These are phyloP conservation scores for Orchesella cincta DNA, from an alignment of 1,140 invertebrate genomes.

Conservation along the genomic window DNA sequence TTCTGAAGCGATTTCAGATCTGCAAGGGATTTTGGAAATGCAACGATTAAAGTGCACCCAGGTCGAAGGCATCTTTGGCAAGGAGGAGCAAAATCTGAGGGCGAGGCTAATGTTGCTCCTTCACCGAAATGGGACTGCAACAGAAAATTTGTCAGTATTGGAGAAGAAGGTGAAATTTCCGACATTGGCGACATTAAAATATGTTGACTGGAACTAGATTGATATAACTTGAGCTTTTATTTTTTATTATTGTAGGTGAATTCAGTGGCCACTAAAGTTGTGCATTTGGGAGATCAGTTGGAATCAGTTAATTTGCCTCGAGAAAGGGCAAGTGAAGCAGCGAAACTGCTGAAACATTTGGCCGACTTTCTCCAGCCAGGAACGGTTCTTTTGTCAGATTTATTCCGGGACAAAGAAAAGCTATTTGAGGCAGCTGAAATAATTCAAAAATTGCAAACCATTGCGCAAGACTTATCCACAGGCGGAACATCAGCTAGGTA, in stretches of 20 bases:
- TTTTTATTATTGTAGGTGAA: slow-evolving; percentile 68
- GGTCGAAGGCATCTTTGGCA: slow-evolving; percentile 76
- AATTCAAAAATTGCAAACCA: slow-evolving; percentile 94
- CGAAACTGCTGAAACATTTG: slow-evolving; percentile 90
- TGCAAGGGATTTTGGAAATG: slow-evolving; percentile 44
- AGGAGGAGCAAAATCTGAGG: slow-evolving; percentile 65
- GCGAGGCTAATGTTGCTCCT: slow-evolving; percentile 41
- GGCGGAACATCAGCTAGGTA: slow-evolving; percentile 60
- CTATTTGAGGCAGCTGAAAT: slow-evolving; percentile 96
- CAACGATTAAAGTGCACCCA: slow-evolving; percentile 47
- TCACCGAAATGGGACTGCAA: slow-evolving; percentile 69
- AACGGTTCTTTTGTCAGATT: slow-evolving; percentile 72
- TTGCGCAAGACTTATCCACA: slow-evolving; percentile 88
- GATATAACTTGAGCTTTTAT: slow-evolving; percentile 54
- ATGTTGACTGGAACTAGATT: slow-evolving; percentile 87
- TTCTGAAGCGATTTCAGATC: slow-evolving; percentile 44
- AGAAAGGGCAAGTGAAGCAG: slow-evolving; percentile 89
- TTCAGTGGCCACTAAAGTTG: slow-evolving; percentile 92
- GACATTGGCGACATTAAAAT: neutral
- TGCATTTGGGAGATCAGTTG: slow-evolving; percentile 95
- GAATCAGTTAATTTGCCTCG: slow-evolving; percentile 95
- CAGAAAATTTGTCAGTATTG: slow-evolving; percentile 78
- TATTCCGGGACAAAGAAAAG: slow-evolving; percentile 83
- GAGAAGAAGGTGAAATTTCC: slow-evolving; percentile 69
- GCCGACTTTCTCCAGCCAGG: slow-evolving; percentile 88